Base-by-base conservation (phyloP, 2,888 invertebrate species). In the Hololepta plana region DNA sequence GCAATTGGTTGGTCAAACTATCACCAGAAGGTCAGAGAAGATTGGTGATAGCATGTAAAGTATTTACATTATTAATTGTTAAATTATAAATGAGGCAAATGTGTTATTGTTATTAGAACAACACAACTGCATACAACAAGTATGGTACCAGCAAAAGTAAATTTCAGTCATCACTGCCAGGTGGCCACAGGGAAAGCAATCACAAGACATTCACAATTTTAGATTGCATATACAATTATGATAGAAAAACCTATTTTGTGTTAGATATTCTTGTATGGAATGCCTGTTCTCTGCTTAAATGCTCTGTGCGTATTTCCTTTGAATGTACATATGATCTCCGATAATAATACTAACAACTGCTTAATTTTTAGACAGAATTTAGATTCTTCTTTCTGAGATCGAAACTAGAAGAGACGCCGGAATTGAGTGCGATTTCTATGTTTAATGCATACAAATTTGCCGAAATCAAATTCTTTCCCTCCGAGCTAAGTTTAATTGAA, bases 191-290 rank as follows among this genome's bases (percentile, higher is more conserved):
- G n/a, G 32, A 45, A 5, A 20, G 37, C 2, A 44, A 45, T 14
- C 40, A 43, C 22, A 54, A 47, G 28, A 61, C 56, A 24, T 63
- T 63, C 36, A 74, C 75, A 23, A 64, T 91, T 20, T 48, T 96
- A 8, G 95, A 96, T 50, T 82, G 90, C 44, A 67, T 96, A 34
- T 82, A 69, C 55, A 57, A 64, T 30, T 62, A 66, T 27, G 43
- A 52, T 1, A 49, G 53, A 4, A 64, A 67, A 27, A 69, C 62
- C 3, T 72, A 76, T 51, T 87, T 73, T 53, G 64, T 87, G 2
- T 51, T 95, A 28, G 95, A 96, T 51, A 59, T 87, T 3, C 53
- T 90, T 36, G 72, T 69, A 15, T 90, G 87, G 88, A 74, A 72
- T 43, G n/a, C n/a, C n/a, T n/a, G n/a, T n/a, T n/a, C n/a, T n/a